phyloP scores from a whole-genome alignment of 2,888 invertebrate species.

The Diabrotica balteata region DNA sequence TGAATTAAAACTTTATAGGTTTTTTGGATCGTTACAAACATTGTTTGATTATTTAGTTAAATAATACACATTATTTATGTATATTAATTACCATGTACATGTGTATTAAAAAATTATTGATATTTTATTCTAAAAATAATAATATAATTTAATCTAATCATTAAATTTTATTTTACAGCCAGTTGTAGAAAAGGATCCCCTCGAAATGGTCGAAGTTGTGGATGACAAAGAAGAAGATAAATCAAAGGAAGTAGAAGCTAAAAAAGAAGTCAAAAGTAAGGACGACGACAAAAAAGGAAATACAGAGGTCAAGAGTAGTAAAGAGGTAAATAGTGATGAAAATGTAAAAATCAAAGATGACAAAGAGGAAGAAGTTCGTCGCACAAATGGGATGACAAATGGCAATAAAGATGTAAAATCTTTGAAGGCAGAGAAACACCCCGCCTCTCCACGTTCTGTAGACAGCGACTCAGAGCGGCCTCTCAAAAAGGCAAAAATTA shows the following conservation, averaged over 20 bases:
- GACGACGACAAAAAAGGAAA: no score
- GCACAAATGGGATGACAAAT: conserved; percentile 13
- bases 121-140: neutral
- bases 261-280: no score
- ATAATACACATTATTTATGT: no score
- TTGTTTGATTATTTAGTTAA: no score
- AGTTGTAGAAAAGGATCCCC: conserved; percentile 7
- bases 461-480: neutral
- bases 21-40: no score
- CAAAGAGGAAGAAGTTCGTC: neutral
- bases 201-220: neutral
- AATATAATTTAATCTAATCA: neutral
- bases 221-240: no score
- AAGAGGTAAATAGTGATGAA: neutral
- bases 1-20: no score
- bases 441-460: neutral
- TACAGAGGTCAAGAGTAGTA: no score
- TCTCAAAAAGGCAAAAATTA: conserved; percentile 30
- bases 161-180: neutral
- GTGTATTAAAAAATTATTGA: no score
- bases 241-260: no score
- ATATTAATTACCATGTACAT: no score
- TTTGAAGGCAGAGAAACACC: neutral
- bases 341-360: neutral
- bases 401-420: conserved; percentile 10